Base-by-base conservation (phyloP, 2,888 invertebrate genomes). In the Apodemia duryi region DNA sequence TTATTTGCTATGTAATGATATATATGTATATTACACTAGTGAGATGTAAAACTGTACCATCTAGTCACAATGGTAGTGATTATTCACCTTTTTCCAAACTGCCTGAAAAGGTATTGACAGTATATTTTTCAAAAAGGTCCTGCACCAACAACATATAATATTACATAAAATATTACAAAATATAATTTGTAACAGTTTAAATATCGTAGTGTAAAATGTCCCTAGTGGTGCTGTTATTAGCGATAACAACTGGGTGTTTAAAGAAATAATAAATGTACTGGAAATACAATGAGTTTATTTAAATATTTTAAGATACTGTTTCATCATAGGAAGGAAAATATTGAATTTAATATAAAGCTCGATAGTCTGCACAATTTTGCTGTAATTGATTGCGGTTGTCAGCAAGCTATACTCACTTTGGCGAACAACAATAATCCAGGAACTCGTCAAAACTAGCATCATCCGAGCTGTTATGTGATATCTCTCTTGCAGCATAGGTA, bases 401-500 rank as follows among this genome's bases (percentile, higher is more conserved):
- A 51, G 6, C 7, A 21, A 51, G 49, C 13, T 54, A 9, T 63
- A 86, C 92, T 85, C 84, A 94, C 94, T 83, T 79, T 94, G 93
- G 78, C 94, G 86, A 2, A 90, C 78, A 41, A 94, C 74, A 1
- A 94, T 92, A 35, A 95, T 82, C 74, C 93, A 92, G 9, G 93
- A 73, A 61, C 93, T 92, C 5, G 95, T 95, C 75, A 94, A 75
- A 63, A 95, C 92, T 70, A 95, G 94, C 74, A 94, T 93, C 74
- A 92, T 88, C 69, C 95, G 89, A 64, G 94, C 94, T 21, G 93
- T 93, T 67, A 95, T 91, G 64, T 91, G 91, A 65, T 93, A 87
- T 74, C 92, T 93, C 74, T 94, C 94, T 66, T 94, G 94, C 69
- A 95, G 84, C 66, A 93, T 87, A 6, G 95, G 95, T 66, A 95